Evolutionary conservation across 2,113 vertebrate genomes (phyloP), one percentile per base, ranked within the genome.

Genomic region (Tylochromis polylepis): DNA sequence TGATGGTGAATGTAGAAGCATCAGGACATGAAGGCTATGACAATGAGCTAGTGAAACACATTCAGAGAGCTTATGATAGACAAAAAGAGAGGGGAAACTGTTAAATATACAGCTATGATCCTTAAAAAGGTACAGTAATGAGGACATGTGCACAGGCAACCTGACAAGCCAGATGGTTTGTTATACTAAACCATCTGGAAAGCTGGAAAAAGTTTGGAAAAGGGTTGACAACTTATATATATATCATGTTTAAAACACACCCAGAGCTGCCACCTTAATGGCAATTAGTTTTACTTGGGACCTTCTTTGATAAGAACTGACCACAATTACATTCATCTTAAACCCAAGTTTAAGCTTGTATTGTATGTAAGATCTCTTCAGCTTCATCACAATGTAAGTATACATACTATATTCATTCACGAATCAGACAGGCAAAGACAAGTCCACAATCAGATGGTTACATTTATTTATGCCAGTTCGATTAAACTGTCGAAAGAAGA

Each of bases 21-120:
- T 90, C 86, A 88, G 90, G 93, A 94, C 84, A 43, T 93, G 95
- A 94, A 90, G 90, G 94, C 85, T 92, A 22, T 1, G 15, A 94
- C 90, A 94, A 88, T 85, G 53, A 62, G 83, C 55, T 1, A 20
- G 75, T 3, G 34, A 29, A 31, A 27, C 81, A 8, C 80, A 81
- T 77, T 77, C 41, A 75, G 24, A 70, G 41, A 8, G 55, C 41
- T 72, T 14, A 10, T 18, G 6, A 41, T 34, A 22, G 31, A 70
- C 31, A 75, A 51, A 81, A 14, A 51, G 8, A 78, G 3, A 8
- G 10, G 15, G 29, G 34, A 18, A 62, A 27, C 11, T 20, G 7
- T 49, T n/a, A 57, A 51, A 43, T 36, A 55, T 24, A 22, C 6
- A 14, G 41, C 46, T n/a, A 53, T 77, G 20, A 77, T 77, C 46